A percentile compares a stretch with the other conserved stretches of the same genome.
Conservation (phyloP, 2,888 invertebrate genomes). For the Cerceris ruficornis region DNA sequence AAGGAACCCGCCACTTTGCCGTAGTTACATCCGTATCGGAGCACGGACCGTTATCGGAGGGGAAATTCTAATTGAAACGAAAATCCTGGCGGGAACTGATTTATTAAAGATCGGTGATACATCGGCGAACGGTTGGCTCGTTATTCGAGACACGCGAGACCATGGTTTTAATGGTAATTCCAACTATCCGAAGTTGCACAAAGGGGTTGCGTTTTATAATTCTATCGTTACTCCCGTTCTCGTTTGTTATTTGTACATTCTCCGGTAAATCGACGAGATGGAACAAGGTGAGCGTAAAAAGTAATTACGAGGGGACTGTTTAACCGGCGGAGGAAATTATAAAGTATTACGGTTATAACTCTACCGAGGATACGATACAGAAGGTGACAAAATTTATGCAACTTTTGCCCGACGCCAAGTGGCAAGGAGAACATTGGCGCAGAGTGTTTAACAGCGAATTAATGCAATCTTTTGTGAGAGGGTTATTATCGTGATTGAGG, state of each 20-base stretch:
- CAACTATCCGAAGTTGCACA: constrained; percentile 1
- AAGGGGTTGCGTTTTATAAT: background rate
- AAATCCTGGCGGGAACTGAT: constrained; percentile 35
- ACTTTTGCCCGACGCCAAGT: constrained; percentile 9
- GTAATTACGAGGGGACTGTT: too few relatives aligned
- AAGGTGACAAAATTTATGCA: constrained; percentile 20
- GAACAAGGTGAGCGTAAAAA: too few relatives aligned
- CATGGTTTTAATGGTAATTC: constrained; percentile 16
- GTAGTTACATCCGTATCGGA: background rate
- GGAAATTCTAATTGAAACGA: constrained; percentile 34
- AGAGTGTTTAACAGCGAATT: constrained; percentile 41
- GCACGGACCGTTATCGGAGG: background rate
- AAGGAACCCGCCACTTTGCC: constrained; percentile 28
- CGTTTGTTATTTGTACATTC: too few relatives aligned
- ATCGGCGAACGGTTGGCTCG: constrained; percentile 5
- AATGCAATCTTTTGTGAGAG: constrained; percentile 49
- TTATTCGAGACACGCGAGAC: constrained; percentile 8
- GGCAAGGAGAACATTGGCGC: constrained; percentile 21
- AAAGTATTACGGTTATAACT: too few relatives aligned
- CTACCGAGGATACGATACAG: too few relatives aligned
- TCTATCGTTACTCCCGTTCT: too few relatives aligned
- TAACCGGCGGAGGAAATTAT: too few relatives aligned
- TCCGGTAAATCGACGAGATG: too few relatives aligned
- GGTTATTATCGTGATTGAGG: constrained; percentile 54
- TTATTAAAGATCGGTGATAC: constrained; percentile 45